Percentiles rank a stretch among this genome's conserved stretches.
phyloP scores from a whole-genome alignment of 2,113 vertebrate genomes.

The Cynocephalus volans region DNA sequence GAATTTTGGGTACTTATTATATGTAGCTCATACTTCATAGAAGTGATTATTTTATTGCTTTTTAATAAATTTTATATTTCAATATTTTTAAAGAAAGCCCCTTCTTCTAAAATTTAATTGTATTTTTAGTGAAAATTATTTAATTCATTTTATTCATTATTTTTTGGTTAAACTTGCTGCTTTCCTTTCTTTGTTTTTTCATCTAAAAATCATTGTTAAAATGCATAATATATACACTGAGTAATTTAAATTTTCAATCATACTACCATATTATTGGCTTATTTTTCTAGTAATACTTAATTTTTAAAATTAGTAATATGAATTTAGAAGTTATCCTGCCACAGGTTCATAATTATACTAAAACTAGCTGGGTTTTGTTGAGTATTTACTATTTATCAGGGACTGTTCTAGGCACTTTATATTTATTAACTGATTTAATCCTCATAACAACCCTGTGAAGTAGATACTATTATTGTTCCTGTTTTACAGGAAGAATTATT shows the following conservation, averaged over 20 bases:
- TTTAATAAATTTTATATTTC: slow-evolving; percentile 80
- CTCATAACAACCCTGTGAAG: neutral
- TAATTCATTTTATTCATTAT: slow-evolving; percentile 59
- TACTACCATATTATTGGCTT: slow-evolving; percentile 54
- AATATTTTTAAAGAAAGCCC: slow-evolving; percentile 78
- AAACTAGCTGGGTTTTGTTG: slow-evolving; percentile 26
- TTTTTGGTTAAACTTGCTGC: slow-evolving; percentile 68
- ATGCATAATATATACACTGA: slow-evolving; percentile 17
- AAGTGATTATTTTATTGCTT: slow-evolving; percentile 79
- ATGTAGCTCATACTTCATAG: slow-evolving; percentile 75
- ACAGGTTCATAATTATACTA: slow-evolving; percentile 40
- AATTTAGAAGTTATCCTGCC: slow-evolving; percentile 45
- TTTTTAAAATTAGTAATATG: slow-evolving; percentile 24
- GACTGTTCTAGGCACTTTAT: slow-evolving; percentile 35
- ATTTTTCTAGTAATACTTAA: slow-evolving; percentile 56
- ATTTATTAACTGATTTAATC: slow-evolving; percentile 43
- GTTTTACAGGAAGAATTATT: slow-evolving; percentile 52
- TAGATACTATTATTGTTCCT: slow-evolving; percentile 7
- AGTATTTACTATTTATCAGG: slow-evolving; percentile 39
- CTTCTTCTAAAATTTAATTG: slow-evolving; percentile 70
- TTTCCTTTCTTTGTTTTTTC: slow-evolving; percentile 64
- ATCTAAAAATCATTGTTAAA: slow-evolving; percentile 66
- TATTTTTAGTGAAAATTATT: slow-evolving; percentile 66
- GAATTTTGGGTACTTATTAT: slow-evolving; percentile 72
- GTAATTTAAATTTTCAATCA: slow-evolving; percentile 67